Conservation (phyloP, 2,888 invertebrate species). For the Andrena fulva region DNA sequence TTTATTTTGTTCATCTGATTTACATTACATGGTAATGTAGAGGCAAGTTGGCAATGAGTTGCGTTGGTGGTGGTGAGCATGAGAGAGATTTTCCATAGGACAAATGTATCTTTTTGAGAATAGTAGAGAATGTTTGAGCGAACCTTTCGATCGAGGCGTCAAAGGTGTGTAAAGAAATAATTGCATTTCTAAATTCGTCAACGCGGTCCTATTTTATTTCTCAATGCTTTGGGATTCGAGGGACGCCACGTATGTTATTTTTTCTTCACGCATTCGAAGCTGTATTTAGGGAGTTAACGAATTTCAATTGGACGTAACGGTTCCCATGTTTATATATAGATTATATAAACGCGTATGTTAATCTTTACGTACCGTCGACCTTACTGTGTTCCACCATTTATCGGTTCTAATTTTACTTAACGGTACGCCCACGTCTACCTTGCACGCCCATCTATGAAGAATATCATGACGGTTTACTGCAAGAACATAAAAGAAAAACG, state of each 20-base stretch:
- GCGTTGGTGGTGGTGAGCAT: constrained; percentile 69
- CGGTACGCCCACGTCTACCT: constrained; percentile 22
- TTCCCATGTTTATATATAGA: constrained; percentile 1
- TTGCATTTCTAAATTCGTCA: constrained; percentile 34
- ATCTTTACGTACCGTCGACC: constrained; percentile 10
- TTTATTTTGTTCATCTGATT: constrained; percentile 36
- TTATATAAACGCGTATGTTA: constrained; percentile 18
- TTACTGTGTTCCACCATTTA: constrained; percentile 31
- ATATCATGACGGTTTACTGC: constrained; percentile 2
- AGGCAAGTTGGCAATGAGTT: constrained; percentile 39
- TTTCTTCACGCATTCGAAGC: constrained; percentile 1
- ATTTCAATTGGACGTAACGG: constrained; percentile 1
- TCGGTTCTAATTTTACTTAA: constrained; percentile 43
- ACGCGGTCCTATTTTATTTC: constrained; percentile 33
- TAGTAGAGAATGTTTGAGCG: constrained; percentile 26
- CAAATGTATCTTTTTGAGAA: constrained; percentile 9
- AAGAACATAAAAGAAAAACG: not conserved
- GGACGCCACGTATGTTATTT: constrained; percentile 15
- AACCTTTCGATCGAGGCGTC: constrained; percentile 3
- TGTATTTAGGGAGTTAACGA: constrained; percentile 13
- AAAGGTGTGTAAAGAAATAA: constrained; percentile 28
- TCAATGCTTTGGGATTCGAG: constrained; percentile 16
- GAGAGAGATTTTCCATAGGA: constrained; percentile 21
- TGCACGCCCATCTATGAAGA: constrained; percentile 9
- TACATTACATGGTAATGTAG: constrained; percentile 35